phyloP scores from a whole-genome alignment of 2,888 invertebrate species.

The Saturnia pavonia region DNA sequence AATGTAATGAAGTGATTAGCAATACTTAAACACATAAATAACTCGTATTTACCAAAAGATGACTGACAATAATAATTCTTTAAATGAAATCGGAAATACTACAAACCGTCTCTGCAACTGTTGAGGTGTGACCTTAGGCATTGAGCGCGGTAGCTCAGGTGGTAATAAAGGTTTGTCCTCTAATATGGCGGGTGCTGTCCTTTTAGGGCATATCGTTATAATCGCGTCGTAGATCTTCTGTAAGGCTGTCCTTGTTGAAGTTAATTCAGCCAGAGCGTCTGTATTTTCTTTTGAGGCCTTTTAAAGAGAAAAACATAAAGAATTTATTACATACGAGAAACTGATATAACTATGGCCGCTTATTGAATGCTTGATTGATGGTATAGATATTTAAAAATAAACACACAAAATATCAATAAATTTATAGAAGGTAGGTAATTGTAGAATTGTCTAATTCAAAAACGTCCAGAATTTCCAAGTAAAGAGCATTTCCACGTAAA shows the following conservation, averaged over 20 bases:
- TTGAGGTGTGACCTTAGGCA: slow-evolving; percentile 70
- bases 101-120: slow-evolving; percentile 75
- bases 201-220: slow-evolving; percentile 82
- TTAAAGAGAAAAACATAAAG: neutral
- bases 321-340: neutral
- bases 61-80: neutral
- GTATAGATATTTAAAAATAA: too few relatives aligned
- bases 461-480: too few relatives aligned
- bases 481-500: too few relatives aligned
- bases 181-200: slow-evolving; percentile 77
- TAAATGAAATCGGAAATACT: neutral
- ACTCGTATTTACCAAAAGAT: neutral
- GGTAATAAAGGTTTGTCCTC: slow-evolving; percentile 73
- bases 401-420: too few relatives aligned
- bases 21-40: neutral
- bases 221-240: slow-evolving; percentile 84
- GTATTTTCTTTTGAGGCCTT: slow-evolving; percentile 79
- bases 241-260: slow-evolving; percentile 82
- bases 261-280: slow-evolving; percentile 83
- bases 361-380: too few relatives aligned
- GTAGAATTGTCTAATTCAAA: too few relatives aligned
- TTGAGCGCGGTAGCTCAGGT: slow-evolving; percentile 57
- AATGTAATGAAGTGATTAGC: slow-evolving; percentile 11
- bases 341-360: too few relatives aligned
- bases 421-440: too few relatives aligned